phyloP scores from a whole-genome alignment of 2,888 invertebrate species.

The Dermolepida albohirtum region DNA sequence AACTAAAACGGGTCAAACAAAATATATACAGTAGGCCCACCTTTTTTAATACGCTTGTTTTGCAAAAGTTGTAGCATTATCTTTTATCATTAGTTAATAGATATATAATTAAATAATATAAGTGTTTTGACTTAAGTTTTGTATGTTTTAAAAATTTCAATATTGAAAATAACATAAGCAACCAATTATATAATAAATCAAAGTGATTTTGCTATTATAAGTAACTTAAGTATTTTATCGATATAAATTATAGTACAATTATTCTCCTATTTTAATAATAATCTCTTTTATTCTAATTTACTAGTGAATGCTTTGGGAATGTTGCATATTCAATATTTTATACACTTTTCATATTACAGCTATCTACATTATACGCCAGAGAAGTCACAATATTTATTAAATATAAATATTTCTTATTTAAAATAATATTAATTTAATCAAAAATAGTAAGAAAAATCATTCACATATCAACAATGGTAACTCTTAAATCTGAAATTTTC shows the following conservation, averaged over 20 bases:
- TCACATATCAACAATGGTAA: too few species aligned
- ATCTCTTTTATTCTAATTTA: background rate
- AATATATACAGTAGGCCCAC: conserved; percentile 13
- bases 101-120: conserved; percentile 15
- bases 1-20: conserved; percentile 2
- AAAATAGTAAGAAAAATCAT: too few species aligned
- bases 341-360: too few species aligned
- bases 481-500: too few species aligned
- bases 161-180: background rate
- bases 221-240: too few species aligned
- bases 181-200: background rate
- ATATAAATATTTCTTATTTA: too few species aligned
- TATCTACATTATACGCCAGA: too few species aligned
- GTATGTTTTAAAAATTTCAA: conserved; percentile 24
- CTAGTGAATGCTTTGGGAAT: background rate
- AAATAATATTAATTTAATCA: too few species aligned
- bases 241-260: background rate
- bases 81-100: background rate
- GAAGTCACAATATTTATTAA: too few species aligned
- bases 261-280: background rate
- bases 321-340: too few species aligned
- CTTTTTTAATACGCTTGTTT: conserved; percentile 12
- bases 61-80: conserved; percentile 11
- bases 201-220: background rate
- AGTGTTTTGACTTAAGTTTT: conserved; percentile 34